Percentiles rank a stretch among this genome's conserved stretches.
phyloP scores from a whole-genome alignment of 2,888 invertebrate species.

The Xestoiulus laeticollis region DNA sequence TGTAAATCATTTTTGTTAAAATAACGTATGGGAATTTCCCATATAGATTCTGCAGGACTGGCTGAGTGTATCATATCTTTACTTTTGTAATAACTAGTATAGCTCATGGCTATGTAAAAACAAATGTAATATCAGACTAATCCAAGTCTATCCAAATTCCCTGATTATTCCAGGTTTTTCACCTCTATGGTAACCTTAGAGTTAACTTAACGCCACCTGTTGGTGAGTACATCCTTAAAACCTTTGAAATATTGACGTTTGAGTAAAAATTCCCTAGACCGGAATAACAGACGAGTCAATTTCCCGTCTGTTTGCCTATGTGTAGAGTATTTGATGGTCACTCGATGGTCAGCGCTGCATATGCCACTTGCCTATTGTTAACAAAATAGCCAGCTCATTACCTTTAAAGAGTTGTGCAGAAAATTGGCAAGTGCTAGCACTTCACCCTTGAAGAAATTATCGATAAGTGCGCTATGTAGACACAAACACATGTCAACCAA shows the following conservation, averaged over 20 bases:
- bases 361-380: not conserved
- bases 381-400: not conserved
- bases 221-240: not conserved
- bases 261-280: not conserved
- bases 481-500: not conserved
- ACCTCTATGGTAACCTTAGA: no score
- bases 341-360: conserved; percentile 1
- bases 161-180: no score
- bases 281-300: conserved; percentile 17
- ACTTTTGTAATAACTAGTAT: no score
- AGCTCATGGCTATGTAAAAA: no score
- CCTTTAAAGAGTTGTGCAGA: not conserved
- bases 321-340: not conserved
- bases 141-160: no score
- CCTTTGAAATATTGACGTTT: not conserved
- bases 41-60: no score
- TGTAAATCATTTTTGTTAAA: no score
- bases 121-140: no score
- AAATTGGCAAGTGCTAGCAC: not conserved
- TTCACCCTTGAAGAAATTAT: not conserved
- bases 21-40: no score
- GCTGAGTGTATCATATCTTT: no score
- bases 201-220: not conserved
- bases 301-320: not conserved
- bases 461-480: not conserved